Base-by-base conservation (phyloP, 2,797 vertebrate genomes). In the Anisognathus igniventris region DNA sequence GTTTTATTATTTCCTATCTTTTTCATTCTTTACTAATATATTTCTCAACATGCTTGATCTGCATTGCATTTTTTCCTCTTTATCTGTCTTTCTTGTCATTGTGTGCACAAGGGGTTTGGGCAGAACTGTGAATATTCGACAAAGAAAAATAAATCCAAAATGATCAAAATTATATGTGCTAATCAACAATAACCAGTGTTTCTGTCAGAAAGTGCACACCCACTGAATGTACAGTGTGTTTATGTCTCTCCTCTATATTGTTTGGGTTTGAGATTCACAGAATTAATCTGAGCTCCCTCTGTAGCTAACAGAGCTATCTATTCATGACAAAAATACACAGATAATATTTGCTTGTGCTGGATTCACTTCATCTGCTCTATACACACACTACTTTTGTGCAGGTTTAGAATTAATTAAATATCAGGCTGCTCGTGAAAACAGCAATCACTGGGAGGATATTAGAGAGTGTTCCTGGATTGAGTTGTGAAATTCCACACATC, bases 191-290 rank as follows among this genome's bases (percentile, higher is more conserved):
- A 82, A 65, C 18, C 0, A 0, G 13, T 37, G 9, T 57, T 95
- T 89, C 60, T 73, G n/a, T 44, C 45, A 79, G 45, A 85, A 87
- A 50, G 28, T 4, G 1, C 16, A 61, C 23, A 79, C 8, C 7
- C 3, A 1, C 5, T 64, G 37, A 92, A 44, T 37, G 20, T 25
- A 27, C 10, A 27, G 35, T 33, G 65, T 48, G 51, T 62, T 3
- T 5, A 23, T 57, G 10, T 44, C 45, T 89, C 24, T 76, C n/a
- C 28, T 67, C 35, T 61, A 6, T 77, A 50, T 42, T 81, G 58
- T 93, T 94, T 92, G 68, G 30, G 39, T 93, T 90, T 86, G 81
- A 79, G 93, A 88, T 79, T 92, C 65, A 65, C 8, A 71, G 47
- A 74, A 91, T 85, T 93, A 86, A 88, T 86, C 72, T 80, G 39